Base-by-base conservation (phyloP, 92 coral and sea anemone genomes). In the Porites cylindrica region DNA sequence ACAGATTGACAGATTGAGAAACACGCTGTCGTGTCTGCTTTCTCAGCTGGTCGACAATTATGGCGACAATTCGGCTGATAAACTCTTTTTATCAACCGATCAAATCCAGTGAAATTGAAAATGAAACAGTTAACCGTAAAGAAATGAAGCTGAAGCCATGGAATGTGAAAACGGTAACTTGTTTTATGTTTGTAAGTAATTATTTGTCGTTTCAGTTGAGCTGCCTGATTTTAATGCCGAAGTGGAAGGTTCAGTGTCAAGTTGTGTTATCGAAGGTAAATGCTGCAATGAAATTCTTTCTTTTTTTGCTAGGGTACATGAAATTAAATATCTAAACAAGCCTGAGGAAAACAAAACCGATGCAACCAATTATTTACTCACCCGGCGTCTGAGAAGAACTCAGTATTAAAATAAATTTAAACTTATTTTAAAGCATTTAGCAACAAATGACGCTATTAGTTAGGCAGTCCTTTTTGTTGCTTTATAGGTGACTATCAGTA, bases 21-120 rank as follows among this genome's bases (percentile, higher is more conserved):
- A 29, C 32, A 29, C 32, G 32, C 32, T 2, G 32, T 29, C 32
- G 32, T 29, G 32, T 29, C 32, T 29, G 59, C 59, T 54, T 54
- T 54, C 59, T 54, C 59, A 54, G 59, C 59, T 54, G 18, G 72
- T 77, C 66, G 68, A 60, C 81, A 59, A 56, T 32, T 60, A 63
- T 79, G 73, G 83, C 72, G 3, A 79, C 83, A 63, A 63, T 54
- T 65, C 83, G 73, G 83, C 72, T 72, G 5, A 79, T 79, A 79
- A 79, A 61, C 73, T n/a, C 73, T 59, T 79, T 79, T 51, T 17
- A 14, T 63, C 72, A 64, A 63, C 50, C 59, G 43, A 71, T 78
- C 32, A 79, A 79, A 63, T 63, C 73, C 72, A 63, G 58, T 79
- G 79, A 75, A 75, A 75, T 19, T 75, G 65, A 75, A 75, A 66